A percentile compares a stretch with the other conserved stretches of the same genome.
Conservation (phyloP, 2,888 invertebrate species). For the Desoria tigrina region DNA sequence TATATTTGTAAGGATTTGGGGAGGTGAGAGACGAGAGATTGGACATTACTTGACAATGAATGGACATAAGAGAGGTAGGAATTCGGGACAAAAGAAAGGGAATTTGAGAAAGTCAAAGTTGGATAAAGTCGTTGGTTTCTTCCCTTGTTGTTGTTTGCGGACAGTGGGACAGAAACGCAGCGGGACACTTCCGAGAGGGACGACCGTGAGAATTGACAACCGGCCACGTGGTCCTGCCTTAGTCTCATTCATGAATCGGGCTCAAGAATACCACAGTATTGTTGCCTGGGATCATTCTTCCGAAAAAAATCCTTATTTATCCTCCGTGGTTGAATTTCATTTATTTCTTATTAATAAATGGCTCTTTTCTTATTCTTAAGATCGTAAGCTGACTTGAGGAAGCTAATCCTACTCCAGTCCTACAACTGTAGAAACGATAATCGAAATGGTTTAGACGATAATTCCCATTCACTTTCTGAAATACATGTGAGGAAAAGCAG, state of each 20-base stretch:
- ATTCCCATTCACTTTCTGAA: no score
- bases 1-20: slow-evolving; percentile 32
- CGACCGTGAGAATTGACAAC: slow-evolving; percentile 52
- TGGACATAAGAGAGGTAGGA: slow-evolving; percentile 46
- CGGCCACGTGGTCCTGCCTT: slow-evolving; percentile 49
- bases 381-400: slow-evolving; percentile 6
- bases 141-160: slow-evolving; percentile 18
- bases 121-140: slow-evolving; percentile 23
- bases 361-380: neutral
- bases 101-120: slow-evolving; percentile 36
- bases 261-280: no score
- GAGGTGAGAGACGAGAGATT: slow-evolving; percentile 20
- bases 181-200: slow-evolving; percentile 51
- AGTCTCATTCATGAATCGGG: slow-evolving; percentile 1
- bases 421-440: no score
- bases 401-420: neutral
- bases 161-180: slow-evolving; percentile 44
- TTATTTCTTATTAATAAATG: slow-evolving; percentile 5
- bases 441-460: no score
- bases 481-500: no score
- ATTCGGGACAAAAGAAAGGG: slow-evolving; percentile 24
- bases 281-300: neutral
- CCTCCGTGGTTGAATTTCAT: slow-evolving; percentile 3
- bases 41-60: slow-evolving; percentile 40
- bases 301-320: slow-evolving; percentile 5